phyloP scores from a whole-genome alignment of 2,888 invertebrate species.

The Pollenia amentaria region DNA sequence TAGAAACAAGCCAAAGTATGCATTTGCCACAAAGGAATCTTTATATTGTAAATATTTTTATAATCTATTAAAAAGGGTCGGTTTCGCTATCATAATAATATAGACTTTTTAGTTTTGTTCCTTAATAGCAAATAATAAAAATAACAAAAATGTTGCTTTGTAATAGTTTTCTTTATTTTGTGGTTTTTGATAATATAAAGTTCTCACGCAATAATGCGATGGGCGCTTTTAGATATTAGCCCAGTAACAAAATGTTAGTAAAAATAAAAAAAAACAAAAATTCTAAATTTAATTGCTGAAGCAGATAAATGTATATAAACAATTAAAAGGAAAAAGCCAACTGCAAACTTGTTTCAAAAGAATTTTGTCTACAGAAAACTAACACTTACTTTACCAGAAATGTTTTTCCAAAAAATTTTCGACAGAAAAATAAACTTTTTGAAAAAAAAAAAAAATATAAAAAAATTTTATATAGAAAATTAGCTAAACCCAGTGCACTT shows the following conservation, averaged over 20 bases:
- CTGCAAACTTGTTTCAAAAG: no score
- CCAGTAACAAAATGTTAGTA: neutral
- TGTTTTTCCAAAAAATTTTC: no score
- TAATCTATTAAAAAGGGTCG: conserved; percentile 45
- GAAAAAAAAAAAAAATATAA: no score
- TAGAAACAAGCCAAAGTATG: conserved; percentile 42
- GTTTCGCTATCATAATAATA: conserved; percentile 11
- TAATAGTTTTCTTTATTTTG: neutral
- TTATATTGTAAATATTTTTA: conserved; percentile 65
- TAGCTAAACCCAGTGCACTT: no score
- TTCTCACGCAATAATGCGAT: conserved; percentile 45
- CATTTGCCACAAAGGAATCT: conserved; percentile 52
- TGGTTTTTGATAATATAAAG: conserved; percentile 26
- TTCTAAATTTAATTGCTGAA: no score
- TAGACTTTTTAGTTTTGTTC: conserved; percentile 27
- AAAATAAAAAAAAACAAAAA: neutral
- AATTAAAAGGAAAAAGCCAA: no score
- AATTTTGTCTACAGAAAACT: no score
- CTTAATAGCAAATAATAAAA: conserved; percentile 9
- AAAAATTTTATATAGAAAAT: no score
- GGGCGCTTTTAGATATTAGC: neutral
- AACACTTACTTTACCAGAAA: no score
- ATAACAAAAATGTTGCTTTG: conserved; percentile 21
- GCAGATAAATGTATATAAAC: no score
- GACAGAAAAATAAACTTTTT: no score